These are phyloP conservation scores for Pyxicephalus adspersus DNA, from an alignment of 2,113 vertebrate genomes.

Conservation along the genomic window DNA sequence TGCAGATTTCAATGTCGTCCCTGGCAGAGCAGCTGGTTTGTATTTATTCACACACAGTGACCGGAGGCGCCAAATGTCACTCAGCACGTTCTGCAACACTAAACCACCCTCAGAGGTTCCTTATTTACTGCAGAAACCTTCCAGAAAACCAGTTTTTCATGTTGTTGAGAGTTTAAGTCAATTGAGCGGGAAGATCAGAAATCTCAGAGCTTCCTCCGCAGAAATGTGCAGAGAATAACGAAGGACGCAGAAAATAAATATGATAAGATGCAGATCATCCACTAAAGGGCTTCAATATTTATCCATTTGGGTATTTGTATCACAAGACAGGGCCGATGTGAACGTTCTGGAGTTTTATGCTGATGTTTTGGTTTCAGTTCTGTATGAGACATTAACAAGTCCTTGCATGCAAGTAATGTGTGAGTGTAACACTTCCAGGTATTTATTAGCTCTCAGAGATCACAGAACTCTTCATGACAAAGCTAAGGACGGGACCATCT, in stretches of 20 bases:
- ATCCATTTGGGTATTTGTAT: no score
- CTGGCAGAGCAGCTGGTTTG: not conserved
- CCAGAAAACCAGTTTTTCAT: constrained; percentile 17
- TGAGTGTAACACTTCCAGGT: no score
- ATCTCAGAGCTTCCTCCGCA: no score
- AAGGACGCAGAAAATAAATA: not conserved
- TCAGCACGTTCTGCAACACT: constrained; percentile 23
- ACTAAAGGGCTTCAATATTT: no score
- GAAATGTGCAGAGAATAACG: not conserved
- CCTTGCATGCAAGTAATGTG: no score
- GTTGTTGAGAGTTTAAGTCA: not conserved
- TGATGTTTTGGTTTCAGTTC: no score
- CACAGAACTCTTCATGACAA: no score
- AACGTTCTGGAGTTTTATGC: no score
- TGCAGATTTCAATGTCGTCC: not conserved
- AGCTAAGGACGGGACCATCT: no score
- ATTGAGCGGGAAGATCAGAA: not conserved
- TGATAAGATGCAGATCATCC: not conserved
- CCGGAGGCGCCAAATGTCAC: constrained; percentile 41
- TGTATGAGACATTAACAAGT: no score
- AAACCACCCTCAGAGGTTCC: constrained; percentile 19
- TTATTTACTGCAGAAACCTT: constrained; percentile 8
- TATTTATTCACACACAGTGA: constrained; percentile 11
- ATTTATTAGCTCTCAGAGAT: no score
- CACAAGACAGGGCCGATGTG: no score